phyloP scores from a whole-genome alignment of 2,888 invertebrate species.

The Argyra leucocephala region DNA sequence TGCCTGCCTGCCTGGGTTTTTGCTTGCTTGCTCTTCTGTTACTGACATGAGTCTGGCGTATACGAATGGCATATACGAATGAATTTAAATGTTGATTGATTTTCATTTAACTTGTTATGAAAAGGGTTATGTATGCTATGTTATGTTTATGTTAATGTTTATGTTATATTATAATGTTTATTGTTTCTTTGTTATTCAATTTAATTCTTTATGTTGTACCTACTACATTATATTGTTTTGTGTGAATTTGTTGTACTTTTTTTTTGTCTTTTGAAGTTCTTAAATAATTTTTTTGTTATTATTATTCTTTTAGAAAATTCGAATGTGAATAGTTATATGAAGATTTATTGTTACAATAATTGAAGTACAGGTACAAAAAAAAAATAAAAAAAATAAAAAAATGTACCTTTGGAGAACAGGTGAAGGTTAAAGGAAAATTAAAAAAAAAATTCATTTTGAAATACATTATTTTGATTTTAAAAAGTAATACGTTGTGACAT shows the following conservation, averaged over 20 bases:
- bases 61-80: neutral
- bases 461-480: neutral
- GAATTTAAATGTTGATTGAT: conserved; percentile 8
- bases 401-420: neutral
- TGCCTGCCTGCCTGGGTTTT: neutral
- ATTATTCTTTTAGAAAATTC: too few species aligned
- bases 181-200: conserved; percentile 1
- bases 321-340: neutral
- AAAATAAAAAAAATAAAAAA: neutral
- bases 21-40: neutral
- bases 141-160: neutral
- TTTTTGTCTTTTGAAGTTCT: neutral
- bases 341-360: neutral
- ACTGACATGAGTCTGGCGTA: neutral
- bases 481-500: neutral
- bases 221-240: neutral
- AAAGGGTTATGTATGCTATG: conserved; percentile 1
- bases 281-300: neutral
- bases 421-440: neutral
- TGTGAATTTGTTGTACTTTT: neutral
- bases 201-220: neutral
- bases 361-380: neutral
- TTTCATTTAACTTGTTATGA: conserved; percentile 8
- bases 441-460: neutral
- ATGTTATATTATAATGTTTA: neutral